Evolutionary conservation across 2,113 vertebrate species (phyloP).

Genomic region (Serilophus lunatus): DNA sequence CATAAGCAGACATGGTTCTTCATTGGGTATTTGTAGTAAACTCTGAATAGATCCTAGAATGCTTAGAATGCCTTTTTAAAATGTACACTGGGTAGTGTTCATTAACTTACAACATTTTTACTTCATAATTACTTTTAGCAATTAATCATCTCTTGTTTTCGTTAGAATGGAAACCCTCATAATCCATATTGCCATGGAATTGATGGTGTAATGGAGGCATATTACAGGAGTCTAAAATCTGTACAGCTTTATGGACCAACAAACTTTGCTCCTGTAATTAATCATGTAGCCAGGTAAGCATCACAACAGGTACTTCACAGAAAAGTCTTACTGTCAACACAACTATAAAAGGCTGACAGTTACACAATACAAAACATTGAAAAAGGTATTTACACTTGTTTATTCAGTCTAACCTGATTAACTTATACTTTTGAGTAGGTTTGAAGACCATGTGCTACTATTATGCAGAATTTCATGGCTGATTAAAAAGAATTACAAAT

Average conservation of each 20-base stretch:
- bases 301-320: not conserved
- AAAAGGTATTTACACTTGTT: not conserved
- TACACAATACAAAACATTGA: not conserved
- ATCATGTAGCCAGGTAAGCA: constrained; percentile 92
- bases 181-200: constrained; percentile 95
- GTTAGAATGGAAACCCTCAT: constrained; percentile 92
- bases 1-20: not conserved
- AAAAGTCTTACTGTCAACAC: not conserved
- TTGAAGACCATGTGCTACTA: not conserved
- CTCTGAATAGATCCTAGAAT: not conserved
- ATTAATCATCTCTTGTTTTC: not conserved
- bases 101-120: not conserved
- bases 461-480: not conserved
- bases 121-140: not conserved
- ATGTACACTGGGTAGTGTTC: not conserved
- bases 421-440: not conserved
- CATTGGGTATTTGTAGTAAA: not conserved
- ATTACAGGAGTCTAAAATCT: constrained; percentile 91
- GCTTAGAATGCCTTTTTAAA: not conserved
- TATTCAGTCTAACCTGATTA: not conserved
- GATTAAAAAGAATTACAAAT: not conserved
- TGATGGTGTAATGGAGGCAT: constrained; percentile 95
- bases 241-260: constrained; percentile 95
- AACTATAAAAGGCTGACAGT: not conserved
- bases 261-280: constrained; percentile 97